Base-by-base conservation (phyloP, 92 coral and sea anemone genomes). In the Heliopora coerulea region DNA sequence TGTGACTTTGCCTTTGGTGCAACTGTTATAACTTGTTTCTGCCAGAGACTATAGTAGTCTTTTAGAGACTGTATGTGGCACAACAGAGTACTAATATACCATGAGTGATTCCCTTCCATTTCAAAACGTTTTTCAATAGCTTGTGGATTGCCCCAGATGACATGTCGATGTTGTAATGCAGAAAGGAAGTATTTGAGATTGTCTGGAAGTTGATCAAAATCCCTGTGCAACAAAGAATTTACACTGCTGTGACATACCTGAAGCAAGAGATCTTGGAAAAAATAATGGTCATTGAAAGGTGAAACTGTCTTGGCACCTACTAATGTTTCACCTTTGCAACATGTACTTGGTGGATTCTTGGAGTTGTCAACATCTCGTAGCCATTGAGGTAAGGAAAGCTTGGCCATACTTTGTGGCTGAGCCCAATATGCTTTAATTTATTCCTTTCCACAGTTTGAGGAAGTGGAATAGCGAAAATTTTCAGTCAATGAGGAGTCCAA, bases 401-500 rank as follows among this genome's bases (percentile, higher is more conserved):
- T 3, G 18, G 19, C 30, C 13, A 20, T 29, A 28, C 25, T 49
- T 14, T 18, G 25, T 11, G 3, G 19, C 25, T 24, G 76, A 26
- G 4, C 76, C 11, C 29, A 28, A 25, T 52, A 41, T 8, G 56
- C 52, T 49, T 21, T 69, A 18, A 15, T 0, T 27, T 52, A 37
- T 69, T 37, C 0, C 26, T n/a, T 8, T 14, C 34, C 1, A n/a
- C 46, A 13, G 35, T 68, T 12, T 28, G 40, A 14, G 44, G 0
- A 0, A 46, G 24, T 14, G 76, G 62, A 29, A 52, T 26, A 10
- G 21, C 24, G 30, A 25, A 69, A 7, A 27, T 14, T 29, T 69
- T 69, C 10, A 62, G 50, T 26, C 76, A 13, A 20, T 62, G 50
- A 1, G 14, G 0, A 17, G 76, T 50, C 76, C 76, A 69, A 15